Percentiles rank a stretch among this genome's conserved stretches.
Evolutionary conservation across 1,140 invertebrate species (phyloP).

Genomic region (Physella acuta): DNA sequence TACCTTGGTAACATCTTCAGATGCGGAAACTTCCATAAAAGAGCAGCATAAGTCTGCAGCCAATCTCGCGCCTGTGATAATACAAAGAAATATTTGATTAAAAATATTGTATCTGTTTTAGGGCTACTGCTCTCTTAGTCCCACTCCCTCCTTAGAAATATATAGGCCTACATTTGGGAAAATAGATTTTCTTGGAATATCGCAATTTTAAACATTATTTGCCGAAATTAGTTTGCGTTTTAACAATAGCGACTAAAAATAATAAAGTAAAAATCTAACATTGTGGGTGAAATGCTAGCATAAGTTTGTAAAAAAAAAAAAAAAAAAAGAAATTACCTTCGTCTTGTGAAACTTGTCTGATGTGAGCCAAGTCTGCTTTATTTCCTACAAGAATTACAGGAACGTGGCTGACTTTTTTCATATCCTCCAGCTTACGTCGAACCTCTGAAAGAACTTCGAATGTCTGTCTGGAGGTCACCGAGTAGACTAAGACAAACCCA

Average conservation of each 20-base stretch:
- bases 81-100: not conserved
- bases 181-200: too few relatives aligned
- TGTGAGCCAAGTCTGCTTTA: constrained; percentile 49
- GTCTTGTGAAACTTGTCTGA: constrained; percentile 43
- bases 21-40: constrained; percentile 48
- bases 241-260: too few relatives aligned
- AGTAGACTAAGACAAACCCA: constrained; percentile 85
- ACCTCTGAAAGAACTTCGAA: constrained; percentile 65
- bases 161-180: too few relatives aligned
- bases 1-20: constrained; percentile 47
- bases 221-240: too few relatives aligned
- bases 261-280: too few relatives aligned
- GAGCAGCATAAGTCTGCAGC: constrained; percentile 44
- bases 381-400: constrained; percentile 48
- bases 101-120: too few relatives aligned
- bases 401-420: constrained; percentile 39
- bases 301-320: too few relatives aligned
- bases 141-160: too few relatives aligned
- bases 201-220: too few relatives aligned
- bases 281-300: not conserved
- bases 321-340: too few relatives aligned
- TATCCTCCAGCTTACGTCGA: constrained; percentile 41
- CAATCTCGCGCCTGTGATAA: constrained; percentile 35
- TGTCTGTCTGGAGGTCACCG: constrained; percentile 84
- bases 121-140: too few relatives aligned